phyloP scores from a whole-genome alignment of 2,888 invertebrate genomes.

The Nephrotoma guestfalica region DNA sequence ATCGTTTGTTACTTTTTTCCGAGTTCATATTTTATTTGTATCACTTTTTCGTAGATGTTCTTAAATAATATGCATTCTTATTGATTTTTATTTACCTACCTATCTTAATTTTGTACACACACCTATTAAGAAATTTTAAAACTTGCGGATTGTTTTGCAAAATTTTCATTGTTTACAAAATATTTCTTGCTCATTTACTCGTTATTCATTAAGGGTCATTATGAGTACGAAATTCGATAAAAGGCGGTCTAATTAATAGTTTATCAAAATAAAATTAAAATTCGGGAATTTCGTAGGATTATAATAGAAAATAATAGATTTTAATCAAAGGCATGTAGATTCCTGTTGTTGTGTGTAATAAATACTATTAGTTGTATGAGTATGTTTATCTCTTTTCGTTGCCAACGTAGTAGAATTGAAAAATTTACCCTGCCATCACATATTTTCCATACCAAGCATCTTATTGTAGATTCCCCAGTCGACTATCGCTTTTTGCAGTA shows the following conservation, averaged over 20 bases:
- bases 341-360: neutral
- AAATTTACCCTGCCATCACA: neutral
- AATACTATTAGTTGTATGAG: neutral
- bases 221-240: no score
- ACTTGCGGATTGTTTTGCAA: no score
- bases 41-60: neutral
- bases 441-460: neutral
- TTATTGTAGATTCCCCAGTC: conserved; percentile 7
- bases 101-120: neutral
- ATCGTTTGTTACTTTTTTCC: neutral
- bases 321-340: neutral
- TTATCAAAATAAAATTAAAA: neutral
- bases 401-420: neutral
- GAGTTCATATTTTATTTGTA: neutral
- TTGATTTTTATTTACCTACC: neutral
- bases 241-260: neutral
- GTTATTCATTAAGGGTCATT: no score
- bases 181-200: no score
- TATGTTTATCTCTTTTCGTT: neutral
- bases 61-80: neutral
- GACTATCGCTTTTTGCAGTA: conserved; percentile 6
- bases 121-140: neutral
- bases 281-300: neutral
- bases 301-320: neutral
- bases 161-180: no score